These are phyloP conservation scores for Microctenopoma steveboyesi DNA, from an alignment of 2,797 vertebrate species.

Conservation along the genomic window DNA sequence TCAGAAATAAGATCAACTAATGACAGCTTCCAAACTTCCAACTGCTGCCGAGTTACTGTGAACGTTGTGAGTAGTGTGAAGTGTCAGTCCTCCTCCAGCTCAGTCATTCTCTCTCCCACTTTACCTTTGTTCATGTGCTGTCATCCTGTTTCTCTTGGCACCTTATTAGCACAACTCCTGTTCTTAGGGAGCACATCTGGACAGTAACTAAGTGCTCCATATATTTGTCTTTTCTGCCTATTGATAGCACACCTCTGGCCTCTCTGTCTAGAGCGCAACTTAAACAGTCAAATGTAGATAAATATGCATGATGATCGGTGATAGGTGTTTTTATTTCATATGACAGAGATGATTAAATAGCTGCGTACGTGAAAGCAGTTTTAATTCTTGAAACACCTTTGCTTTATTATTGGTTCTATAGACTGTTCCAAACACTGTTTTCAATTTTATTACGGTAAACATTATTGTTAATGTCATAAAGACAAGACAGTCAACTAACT, in stretches of 20 bases:
- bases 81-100: conserved; percentile 38
- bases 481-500: background rate
- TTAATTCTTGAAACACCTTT: background rate
- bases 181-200: conserved; percentile 71
- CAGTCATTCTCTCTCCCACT: conserved; percentile 28
- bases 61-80: background rate
- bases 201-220: conserved; percentile 63
- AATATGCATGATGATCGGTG: too few relatives aligned
- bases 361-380: background rate
- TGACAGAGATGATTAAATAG: conserved; percentile 10
- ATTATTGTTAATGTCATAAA: background rate
- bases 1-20: background rate
- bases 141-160: conserved; percentile 78
- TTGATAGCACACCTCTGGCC: conserved; percentile 38
- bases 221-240: conserved; percentile 61
- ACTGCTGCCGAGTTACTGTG: conserved; percentile 5
- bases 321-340: background rate
- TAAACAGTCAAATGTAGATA: background rate
- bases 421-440: background rate
- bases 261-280: background rate
- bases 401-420: background rate
- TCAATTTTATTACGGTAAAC: too few relatives aligned
- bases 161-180: conserved; percentile 74
- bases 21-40: background rate
- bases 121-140: conserved; percentile 67